Percentiles rank a stretch among this genome's conserved stretches.
phyloP scores from a whole-genome alignment of 2,888 invertebrate species.

The Dasypogon diadema region DNA sequence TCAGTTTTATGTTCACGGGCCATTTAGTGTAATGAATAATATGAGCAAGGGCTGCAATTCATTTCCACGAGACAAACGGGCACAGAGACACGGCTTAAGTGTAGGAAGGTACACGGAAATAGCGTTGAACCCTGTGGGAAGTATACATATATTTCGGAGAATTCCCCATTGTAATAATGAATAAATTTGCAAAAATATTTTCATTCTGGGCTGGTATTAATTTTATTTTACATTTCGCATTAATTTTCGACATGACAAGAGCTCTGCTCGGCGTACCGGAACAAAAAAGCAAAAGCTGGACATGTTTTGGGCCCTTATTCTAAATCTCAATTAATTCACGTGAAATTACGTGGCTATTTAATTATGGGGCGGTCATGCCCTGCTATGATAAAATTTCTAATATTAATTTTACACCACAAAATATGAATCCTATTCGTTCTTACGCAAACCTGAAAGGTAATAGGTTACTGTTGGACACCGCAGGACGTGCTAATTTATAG shows the following conservation, averaged over 20 bases:
- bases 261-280: slow-evolving; percentile 2
- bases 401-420: background rate
- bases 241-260: slow-evolving; percentile 33
- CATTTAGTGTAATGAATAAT: slow-evolving; percentile 47
- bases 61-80: slow-evolving; percentile 12
- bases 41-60: slow-evolving; percentile 32
- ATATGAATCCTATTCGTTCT: background rate
- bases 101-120: background rate
- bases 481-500: no score
- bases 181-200: slow-evolving; percentile 34
- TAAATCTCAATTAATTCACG: slow-evolving; percentile 39
- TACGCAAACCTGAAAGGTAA: background rate
- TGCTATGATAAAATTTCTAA: background rate
- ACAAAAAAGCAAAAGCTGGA: background rate
- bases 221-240: slow-evolving; percentile 45
- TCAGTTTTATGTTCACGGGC: slow-evolving; percentile 49
- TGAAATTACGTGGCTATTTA: slow-evolving; percentile 18
- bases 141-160: background rate
- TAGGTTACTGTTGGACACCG: background rate
- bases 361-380: background rate
- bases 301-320: slow-evolving; percentile 9
- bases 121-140: background rate
- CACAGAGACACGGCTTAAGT: background rate
- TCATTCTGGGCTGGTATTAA: slow-evolving; percentile 33
- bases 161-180: slow-evolving; percentile 27